Evolutionary conservation across 35 echinoderm and acorn worm species (phyloP).

Genomic region (Ptychodera flava): DNA sequence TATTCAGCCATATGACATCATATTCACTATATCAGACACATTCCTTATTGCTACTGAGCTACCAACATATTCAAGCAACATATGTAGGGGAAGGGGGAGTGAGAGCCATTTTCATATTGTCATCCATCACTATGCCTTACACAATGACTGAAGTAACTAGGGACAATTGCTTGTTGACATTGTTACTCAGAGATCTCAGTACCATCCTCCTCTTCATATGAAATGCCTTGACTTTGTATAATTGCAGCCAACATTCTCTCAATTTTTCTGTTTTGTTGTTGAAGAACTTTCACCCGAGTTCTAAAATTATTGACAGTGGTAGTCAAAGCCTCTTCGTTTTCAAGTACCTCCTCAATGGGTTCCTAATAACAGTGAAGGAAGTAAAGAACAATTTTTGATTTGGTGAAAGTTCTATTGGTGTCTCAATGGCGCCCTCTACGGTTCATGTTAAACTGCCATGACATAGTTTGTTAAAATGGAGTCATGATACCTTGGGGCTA

Average conservation of each 20-base stretch:
- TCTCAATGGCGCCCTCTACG: slow-evolving; percentile 5
- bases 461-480: neutral
- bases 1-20: no score
- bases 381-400: neutral
- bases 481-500: neutral
- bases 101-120: no score
- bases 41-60: no score
- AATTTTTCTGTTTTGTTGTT: slow-evolving; percentile 63
- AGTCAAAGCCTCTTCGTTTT: slow-evolving; percentile 34
- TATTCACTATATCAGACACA: no score
- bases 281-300: slow-evolving; percentile 66
- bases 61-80: no score
- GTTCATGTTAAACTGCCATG: neutral
- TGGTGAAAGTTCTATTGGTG: neutral
- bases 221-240: slow-evolving; percentile 39
- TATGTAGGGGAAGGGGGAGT: no score
- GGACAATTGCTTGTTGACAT: no score
- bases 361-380: slow-evolving; percentile 29
- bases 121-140: no score
- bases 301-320: slow-evolving; percentile 62
- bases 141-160: no score
- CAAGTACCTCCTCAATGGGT: slow-evolving; percentile 45
- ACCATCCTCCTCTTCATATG: slow-evolving; percentile 40
- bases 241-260: slow-evolving; percentile 68
- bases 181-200: no score